Conservation (phyloP, 1,140 invertebrate species). For the Procambarus virginalis region DNA sequence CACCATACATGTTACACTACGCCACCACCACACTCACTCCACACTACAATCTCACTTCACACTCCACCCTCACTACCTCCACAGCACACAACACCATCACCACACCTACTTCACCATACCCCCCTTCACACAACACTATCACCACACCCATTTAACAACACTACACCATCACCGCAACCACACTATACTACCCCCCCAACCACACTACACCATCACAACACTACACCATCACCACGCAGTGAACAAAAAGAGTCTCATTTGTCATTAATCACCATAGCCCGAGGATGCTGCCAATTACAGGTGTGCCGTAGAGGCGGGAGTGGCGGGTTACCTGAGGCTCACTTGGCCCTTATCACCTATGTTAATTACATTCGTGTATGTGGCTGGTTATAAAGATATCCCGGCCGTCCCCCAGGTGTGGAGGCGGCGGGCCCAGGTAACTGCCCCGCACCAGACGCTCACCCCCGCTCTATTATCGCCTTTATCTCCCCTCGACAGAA, state of each 20-base stretch:
- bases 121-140: not conserved
- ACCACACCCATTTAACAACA: not conserved
- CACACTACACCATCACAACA: not conserved
- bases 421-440: conserved; percentile 30
- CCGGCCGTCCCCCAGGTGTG: not conserved
- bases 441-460: not conserved
- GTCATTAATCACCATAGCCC: conserved; percentile 43
- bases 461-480: not conserved
- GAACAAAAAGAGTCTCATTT: conserved; percentile 41
- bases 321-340: not conserved
- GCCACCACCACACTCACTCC: not conserved
- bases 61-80: not conserved
- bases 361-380: conserved; percentile 65
- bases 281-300: conserved; percentile 43
- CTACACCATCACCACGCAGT: not conserved
- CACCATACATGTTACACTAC: not conserved
- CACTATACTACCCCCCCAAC: not conserved
- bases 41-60: not conserved
- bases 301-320: conserved; percentile 8
- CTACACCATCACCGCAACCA: not conserved
- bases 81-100: not conserved
- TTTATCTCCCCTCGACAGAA: not conserved
- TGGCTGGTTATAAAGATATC: conserved; percentile 61
- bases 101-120: not conserved
- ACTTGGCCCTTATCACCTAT: conserved; percentile 50